phyloP scores from a whole-genome alignment of 2,113 vertebrate species.

The Falco punctatus region DNA sequence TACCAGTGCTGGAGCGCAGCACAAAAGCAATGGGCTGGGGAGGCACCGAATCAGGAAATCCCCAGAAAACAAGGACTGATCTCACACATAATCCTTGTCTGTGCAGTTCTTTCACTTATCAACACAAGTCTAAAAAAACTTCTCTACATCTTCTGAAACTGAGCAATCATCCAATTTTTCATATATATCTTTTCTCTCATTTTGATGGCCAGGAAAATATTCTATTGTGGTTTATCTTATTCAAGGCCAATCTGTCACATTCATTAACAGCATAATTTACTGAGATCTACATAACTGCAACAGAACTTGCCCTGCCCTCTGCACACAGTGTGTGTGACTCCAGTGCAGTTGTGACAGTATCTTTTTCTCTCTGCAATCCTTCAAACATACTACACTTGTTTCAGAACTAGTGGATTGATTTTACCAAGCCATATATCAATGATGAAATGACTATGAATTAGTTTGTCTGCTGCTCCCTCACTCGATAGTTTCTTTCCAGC shows the following conservation, averaged over 20 bases:
- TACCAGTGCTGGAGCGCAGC: background rate
- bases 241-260: background rate
- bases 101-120: background rate
- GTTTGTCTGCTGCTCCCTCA: background rate
- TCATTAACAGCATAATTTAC: background rate
- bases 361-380: background rate
- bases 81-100: background rate
- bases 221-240: background rate
- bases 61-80: background rate
- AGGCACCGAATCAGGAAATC: background rate
- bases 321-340: background rate
- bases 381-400: background rate
- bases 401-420: background rate
- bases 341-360: background rate
- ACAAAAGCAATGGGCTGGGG: background rate
- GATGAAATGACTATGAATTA: background rate
- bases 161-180: background rate
- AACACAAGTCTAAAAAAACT: background rate
- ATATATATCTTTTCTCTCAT: background rate
- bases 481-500: fast-evolving
- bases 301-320: background rate
- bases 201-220: background rate
- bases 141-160: background rate
- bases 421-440: background rate
- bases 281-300: background rate